Evolutionary conservation across 1,140 invertebrate species (phyloP).

Genomic region (Conopomorpha cramerella): DNA sequence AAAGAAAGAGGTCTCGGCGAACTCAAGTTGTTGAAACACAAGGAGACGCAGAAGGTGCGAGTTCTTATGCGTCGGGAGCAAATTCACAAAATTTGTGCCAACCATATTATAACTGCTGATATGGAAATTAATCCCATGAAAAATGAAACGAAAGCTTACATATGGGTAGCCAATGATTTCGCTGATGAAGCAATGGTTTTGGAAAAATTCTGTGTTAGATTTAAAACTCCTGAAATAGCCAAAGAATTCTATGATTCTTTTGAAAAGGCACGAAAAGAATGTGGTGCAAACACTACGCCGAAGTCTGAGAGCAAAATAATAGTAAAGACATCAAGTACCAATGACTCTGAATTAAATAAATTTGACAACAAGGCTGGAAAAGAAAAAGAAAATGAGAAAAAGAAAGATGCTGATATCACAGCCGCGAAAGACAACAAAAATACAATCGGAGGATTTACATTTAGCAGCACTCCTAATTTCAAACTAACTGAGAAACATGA

Average conservation of each 20-base stretch:
- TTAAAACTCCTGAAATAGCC: slow-evolving; percentile 77
- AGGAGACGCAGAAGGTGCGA: slow-evolving; percentile 67
- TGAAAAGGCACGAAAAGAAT: slow-evolving; percentile 57
- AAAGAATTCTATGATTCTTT: slow-evolving; percentile 70
- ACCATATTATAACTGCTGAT: slow-evolving; percentile 78
- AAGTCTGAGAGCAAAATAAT: slow-evolving; percentile 2
- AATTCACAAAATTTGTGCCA: slow-evolving; percentile 87
- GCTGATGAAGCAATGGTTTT: slow-evolving; percentile 78
- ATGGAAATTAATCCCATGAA: slow-evolving; percentile 75
- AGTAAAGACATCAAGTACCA: not conserved
- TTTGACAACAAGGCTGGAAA: too few relatives aligned
- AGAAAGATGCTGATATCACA: too few relatives aligned
- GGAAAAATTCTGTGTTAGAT: slow-evolving; percentile 83
- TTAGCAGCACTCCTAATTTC: slow-evolving; percentile 66
- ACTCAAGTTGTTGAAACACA: slow-evolving; percentile 82
- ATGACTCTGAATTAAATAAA: not conserved
- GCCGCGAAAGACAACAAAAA: slow-evolving; percentile 25
- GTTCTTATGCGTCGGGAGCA: slow-evolving; percentile 89
- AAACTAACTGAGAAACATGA: slow-evolving; percentile 28
- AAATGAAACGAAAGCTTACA: slow-evolving; percentile 75
- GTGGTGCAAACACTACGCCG: slow-evolving; percentile 1
- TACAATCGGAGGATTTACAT: slow-evolving; percentile 73
- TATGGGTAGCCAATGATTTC: slow-evolving; percentile 87
- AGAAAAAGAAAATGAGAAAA: not conserved
- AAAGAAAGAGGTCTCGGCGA: slow-evolving; percentile 88